Evolutionary conservation across 30 jellyfish, hydroid and myxozoan species (phyloP), one percentile per base, ranked within the genome.

Genomic region (Aurelia aurita complex sp. Pacific): DNA sequence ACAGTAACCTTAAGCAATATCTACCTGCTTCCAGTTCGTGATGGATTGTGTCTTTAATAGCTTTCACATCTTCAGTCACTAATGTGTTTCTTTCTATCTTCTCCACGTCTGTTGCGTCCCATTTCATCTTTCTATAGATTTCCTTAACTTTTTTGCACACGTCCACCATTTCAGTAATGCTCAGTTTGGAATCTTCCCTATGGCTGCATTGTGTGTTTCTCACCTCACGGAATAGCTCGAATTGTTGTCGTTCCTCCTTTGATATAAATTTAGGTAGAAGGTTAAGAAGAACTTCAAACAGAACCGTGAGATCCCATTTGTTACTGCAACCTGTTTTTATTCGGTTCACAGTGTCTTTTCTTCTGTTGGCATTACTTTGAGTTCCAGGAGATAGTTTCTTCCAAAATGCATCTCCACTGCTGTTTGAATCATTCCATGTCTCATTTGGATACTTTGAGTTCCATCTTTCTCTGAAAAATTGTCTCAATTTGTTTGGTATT

Each of bases 291-390:
- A 29, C 76, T 11, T 16, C 76, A 29, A 38, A 66, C 6, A 66
- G 34, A 15, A 29, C 42, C 12, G 76, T 66, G n/a, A 66, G n/a
- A 29, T 66, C 76, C 76, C 76, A 66, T 66, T 17, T 15, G 5
- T 6, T 66, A 29, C 76, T 15, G 9, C 52, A 40, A 3, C 52
- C 52, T 2, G 52, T 40, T 40, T 40, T 40, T 40, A 40, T 40
- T 40, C 52, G 52, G 52, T 40, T 2, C 52, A 1, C 52, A 40
- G 6, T 2, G 52, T 40, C 52, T 40, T 40, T 40, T 40, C 52
- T 6, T 40, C 8, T 40, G 52, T 9, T 40, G 52, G 52, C 52
- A 40, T 40, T 1, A 40, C 52, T 40, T 40, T 40, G 52, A 9
- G 52, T 9, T 1, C 52, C 52, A 40, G 8, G 52, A 0, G 40